A percentile compares a stretch with the other conserved stretches of the same genome.
Evolutionary conservation across 1,140 invertebrate genomes (phyloP).

Genomic region (Drosophila murphyi): DNA sequence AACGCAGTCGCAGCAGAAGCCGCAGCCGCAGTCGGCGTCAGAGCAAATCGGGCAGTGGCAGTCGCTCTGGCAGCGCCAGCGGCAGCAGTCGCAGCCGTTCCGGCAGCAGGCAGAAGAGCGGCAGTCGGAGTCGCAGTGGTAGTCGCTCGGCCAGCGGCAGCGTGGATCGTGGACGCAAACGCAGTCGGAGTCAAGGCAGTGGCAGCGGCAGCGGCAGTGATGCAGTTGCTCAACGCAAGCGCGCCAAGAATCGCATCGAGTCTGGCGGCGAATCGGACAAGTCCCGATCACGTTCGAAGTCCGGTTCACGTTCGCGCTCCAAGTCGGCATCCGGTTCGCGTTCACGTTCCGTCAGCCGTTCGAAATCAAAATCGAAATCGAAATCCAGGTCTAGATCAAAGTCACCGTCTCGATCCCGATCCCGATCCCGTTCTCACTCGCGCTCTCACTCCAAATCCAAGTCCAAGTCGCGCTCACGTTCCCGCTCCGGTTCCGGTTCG

Average conservation of each 20-base stretch:
- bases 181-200: slow-evolving; percentile 51
- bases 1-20: slow-evolving; percentile 74
- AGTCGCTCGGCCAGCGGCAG: slow-evolving; percentile 61
- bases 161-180: slow-evolving; percentile 78
- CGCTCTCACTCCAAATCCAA: slow-evolving; percentile 58
- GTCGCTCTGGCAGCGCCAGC: slow-evolving; percentile 61
- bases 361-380: slow-evolving; percentile 49
- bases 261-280: slow-evolving; percentile 80
- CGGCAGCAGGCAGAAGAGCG: slow-evolving; percentile 70
- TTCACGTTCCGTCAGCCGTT: slow-evolving; percentile 69
- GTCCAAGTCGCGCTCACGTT: slow-evolving; percentile 76
- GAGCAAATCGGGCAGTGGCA: slow-evolving; percentile 56
- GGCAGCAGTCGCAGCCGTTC: slow-evolving; percentile 72
- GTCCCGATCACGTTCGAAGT: slow-evolving; percentile 60
- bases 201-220: slow-evolving; percentile 72
- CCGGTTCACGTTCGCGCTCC: slow-evolving; percentile 73
- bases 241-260: slow-evolving; percentile 83
- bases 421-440: slow-evolving; percentile 64
- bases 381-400: slow-evolving; percentile 79
- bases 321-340: slow-evolving; percentile 70
- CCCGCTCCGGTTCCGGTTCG: slow-evolving; percentile 56
- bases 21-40: not conserved
- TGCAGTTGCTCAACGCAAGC: slow-evolving; percentile 48
- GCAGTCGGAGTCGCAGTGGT: slow-evolving; percentile 35
- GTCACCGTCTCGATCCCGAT: slow-evolving; percentile 75